Conservation (phyloP, 2,888 invertebrate species). For the Spodoptera exigua region DNA sequence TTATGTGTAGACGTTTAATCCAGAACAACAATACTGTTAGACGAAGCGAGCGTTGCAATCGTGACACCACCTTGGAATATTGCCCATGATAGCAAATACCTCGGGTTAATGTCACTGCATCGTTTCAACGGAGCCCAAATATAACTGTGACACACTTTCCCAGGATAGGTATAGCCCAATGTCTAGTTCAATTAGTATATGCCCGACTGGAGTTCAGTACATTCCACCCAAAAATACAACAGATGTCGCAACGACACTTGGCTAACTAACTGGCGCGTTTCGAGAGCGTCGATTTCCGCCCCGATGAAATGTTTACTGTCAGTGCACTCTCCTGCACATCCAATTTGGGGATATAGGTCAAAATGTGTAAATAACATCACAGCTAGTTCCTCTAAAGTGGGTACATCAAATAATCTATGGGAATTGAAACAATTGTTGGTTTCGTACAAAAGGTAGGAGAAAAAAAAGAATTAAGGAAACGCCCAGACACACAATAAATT, state of each 20-base stretch:
- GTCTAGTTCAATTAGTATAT: slow-evolving; percentile 79
- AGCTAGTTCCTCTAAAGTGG: slow-evolving; percentile 10
- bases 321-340: slow-evolving; percentile 35
- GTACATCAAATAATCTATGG: slow-evolving; percentile 1
- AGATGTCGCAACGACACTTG: slow-evolving; percentile 48
- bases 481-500: no score
- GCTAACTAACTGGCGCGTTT: slow-evolving; percentile 33
- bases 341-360: slow-evolving; percentile 53
- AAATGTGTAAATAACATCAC: slow-evolving; percentile 35
- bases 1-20: slow-evolving; percentile 41
- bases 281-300: slow-evolving; percentile 48
- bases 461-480: no score
- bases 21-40: slow-evolving; percentile 45
- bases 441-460: no score
- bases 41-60: slow-evolving; percentile 48
- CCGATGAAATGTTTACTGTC: slow-evolving; percentile 60
- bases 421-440: background rate
- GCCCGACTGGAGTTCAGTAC: slow-evolving; percentile 22
- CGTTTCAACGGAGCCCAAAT: slow-evolving; percentile 60
- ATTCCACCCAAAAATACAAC: slow-evolving; percentile 25
- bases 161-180: slow-evolving; percentile 71
- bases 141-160: slow-evolving; percentile 74
- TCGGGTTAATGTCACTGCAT: slow-evolving; percentile 63
- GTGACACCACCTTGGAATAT: slow-evolving; percentile 71
- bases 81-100: slow-evolving; percentile 70